Evolutionary conservation across 35 echinoderm and acorn worm genomes (phyloP), one percentile per base, ranked within the genome.

Genomic region (Holothuria glaberrima): DNA sequence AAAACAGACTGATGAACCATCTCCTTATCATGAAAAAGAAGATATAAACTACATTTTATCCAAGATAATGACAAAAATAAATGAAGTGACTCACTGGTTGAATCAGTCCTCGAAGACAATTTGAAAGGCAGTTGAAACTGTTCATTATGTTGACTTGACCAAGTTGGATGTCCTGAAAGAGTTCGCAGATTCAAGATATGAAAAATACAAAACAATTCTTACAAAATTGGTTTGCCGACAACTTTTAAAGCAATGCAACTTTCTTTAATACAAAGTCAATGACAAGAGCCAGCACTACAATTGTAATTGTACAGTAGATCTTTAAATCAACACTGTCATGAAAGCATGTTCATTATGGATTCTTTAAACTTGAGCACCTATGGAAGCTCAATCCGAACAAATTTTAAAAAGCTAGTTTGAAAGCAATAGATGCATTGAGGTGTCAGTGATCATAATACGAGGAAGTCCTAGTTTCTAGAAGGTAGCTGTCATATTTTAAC

Each of bases 91-190:
- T 97, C 86, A 97, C 95, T 58, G 97, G 97, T 70, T 93, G 86
- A 59, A 92, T 94, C 19, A 99, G 77, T 35, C 97, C 97, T 68
- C 88, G 69, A 52, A 99, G 85, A 76, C 88, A 94, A 54, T 99
- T 99, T 0, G 33, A 90, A 22, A 99, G 68, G 38, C 89, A 90
- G 1, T 44, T 58, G 30, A 93, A 88, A 62, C 92, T 88, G 58
- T 94, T 94, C 30, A 90, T 69, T 9, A 94, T 86, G 86, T 88
- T 92, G 0, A 99, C 91, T 68, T 83, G 79, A 12, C 97, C 93
- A 32, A 94, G 90, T 66, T 91, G 91, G 45, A 94, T 95, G 87
- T 99, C 97, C 95, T 97, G 70, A 20, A 61, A 79, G 77, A 33
- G n/a, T n/a, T n/a, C n/a, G n/a, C n/a, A n/a, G 75, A 84, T 18